Base-by-base conservation (phyloP, 1,140 invertebrate species). In the Drosophila nikananu region DNA sequence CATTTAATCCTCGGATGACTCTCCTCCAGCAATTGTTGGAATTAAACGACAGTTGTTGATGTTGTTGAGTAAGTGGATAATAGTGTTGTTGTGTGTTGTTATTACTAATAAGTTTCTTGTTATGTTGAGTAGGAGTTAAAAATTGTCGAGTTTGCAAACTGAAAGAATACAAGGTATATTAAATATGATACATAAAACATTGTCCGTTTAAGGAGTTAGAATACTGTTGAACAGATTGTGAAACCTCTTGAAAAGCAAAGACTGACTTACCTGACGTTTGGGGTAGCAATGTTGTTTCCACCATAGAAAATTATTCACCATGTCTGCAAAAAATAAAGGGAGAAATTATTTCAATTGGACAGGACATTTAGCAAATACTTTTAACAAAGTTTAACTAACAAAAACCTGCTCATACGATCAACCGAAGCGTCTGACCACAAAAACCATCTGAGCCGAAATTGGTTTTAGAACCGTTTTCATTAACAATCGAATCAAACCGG, bases 271-370 rank as follows among this genome's bases (percentile, higher is more conserved):
- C 91, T 92, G 91, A 83, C 89, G 89, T 91, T 92, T 89, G 86
- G 86, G 83, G 86, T 82, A 92, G 91, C 89, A 89, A 77, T 89
- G 79, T 78, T 91, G 71, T 78, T 82, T 91, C 80, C 78, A 78
- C 83, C 81, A 81, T 87, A 91, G 77, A 87, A 62, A 91, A 79
- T 81, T 81, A 76, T 86, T 92, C 86, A 92, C 77, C 91, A 92
- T 92, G 91, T 92, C 91, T 92, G 86, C 2, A 83, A 91, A 27
- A 91, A 32, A 46, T 9, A 44, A 58, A 57, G 21, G 6, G 4
- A 25, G 25, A 51, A 30, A 32, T 30, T 25, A 19, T 21, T 15
- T 39, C 9, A 61, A 17, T 7, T 23, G 4, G 9, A 48, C 9
- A 41, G 12, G 8, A 17, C 3, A 17, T 48, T 32, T 2, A 3